Evolutionary conservation across 1,140 invertebrate species (phyloP).

Genomic region (Propsilocerus akamusi): DNA sequence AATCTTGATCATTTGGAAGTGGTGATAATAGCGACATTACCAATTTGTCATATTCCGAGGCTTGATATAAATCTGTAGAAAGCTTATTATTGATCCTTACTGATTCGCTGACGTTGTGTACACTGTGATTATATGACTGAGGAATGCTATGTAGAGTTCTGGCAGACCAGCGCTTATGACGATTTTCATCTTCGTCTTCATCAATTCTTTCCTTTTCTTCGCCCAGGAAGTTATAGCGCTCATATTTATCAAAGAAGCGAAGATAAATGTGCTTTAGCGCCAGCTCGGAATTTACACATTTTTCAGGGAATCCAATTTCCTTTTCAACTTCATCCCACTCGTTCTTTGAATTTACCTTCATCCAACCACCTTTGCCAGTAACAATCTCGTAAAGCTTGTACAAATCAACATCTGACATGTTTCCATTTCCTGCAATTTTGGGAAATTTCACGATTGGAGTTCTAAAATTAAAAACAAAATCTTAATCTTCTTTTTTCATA

Average conservation of each 20-base stretch:
- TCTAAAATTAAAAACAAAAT: slow-evolving; percentile 31
- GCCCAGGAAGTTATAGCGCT: slow-evolving; percentile 32
- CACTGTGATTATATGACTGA: slow-evolving; percentile 60
- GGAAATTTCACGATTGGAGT: slow-evolving; percentile 57
- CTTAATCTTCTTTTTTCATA: not conserved
- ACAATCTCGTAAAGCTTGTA: slow-evolving; percentile 78
- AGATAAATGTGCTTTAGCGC: slow-evolving; percentile 78
- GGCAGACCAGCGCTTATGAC: slow-evolving; percentile 45
- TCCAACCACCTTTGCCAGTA: slow-evolving; percentile 77
- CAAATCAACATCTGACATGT: slow-evolving; percentile 56
- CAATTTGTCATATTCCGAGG: slow-evolving; percentile 72
- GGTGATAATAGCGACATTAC: slow-evolving; percentile 80
- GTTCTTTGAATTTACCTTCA: slow-evolving; percentile 66
- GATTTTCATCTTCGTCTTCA: slow-evolving; percentile 57
- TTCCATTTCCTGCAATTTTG: slow-evolving; percentile 54
- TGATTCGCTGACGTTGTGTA: slow-evolving; percentile 58
- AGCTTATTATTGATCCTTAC: slow-evolving; percentile 19
- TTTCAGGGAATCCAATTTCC: slow-evolving; percentile 53
- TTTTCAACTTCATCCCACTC: slow-evolving; percentile 67
- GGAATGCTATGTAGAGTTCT: slow-evolving; percentile 52
- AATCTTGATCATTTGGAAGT: slow-evolving; percentile 95
- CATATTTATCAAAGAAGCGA: slow-evolving; percentile 45
- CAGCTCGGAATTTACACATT: slow-evolving; percentile 71
- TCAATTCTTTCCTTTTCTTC: slow-evolving; percentile 58
- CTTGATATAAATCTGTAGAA: slow-evolving; percentile 40